phyloP scores from a whole-genome alignment of 2,797 vertebrate species.

The Darevskia mixta region DNA sequence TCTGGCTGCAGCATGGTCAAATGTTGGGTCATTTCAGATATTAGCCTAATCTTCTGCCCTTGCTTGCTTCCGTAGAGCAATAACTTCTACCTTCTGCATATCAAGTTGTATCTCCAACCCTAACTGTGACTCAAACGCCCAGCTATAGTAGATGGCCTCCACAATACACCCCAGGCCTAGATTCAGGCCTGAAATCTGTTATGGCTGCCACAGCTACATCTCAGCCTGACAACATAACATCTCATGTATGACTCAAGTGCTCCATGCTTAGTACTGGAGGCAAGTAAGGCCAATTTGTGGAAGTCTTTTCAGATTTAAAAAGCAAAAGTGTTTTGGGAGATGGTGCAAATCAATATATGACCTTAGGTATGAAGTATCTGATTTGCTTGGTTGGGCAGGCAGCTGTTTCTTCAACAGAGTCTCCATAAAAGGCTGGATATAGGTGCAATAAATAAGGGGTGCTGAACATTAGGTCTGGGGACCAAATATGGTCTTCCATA shows the following conservation, averaged over 20 bases:
- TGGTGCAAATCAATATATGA: background rate
- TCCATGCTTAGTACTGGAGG: background rate
- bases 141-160: background rate
- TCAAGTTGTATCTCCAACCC: background rate
- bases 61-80: background rate
- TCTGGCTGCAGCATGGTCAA: no score
- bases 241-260: background rate
- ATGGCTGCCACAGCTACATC: background rate
- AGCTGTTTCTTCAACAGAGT: background rate
- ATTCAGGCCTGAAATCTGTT: background rate
- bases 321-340: background rate
- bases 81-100: background rate
- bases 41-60: background rate
- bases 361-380: background rate
- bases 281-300: background rate
- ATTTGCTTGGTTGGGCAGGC: background rate
- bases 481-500: no score
- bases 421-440: no score
- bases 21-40: no score
- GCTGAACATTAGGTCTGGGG: no score
- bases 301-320: background rate
- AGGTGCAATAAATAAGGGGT: no score
- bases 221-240: background rate
- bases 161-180: background rate
- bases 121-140: background rate